Base-by-base conservation (phyloP, 2,113 vertebrate species). In the Bettongia penicillata region DNA sequence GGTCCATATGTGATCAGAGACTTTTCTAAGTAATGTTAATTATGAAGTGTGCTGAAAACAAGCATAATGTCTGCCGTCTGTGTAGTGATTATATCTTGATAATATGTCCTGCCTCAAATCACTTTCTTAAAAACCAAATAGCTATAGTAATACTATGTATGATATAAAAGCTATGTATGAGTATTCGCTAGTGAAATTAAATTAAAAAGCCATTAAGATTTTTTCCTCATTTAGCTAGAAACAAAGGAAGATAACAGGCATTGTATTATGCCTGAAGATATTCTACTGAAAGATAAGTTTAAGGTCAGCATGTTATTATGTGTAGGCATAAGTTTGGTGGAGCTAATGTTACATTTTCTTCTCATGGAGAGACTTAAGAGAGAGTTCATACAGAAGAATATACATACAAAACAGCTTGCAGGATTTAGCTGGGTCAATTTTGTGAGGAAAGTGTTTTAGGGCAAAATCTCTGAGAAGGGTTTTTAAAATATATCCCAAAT, bases 61-160 rank as follows among this genome's bases (percentile, higher is more conserved):
- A 1, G 90, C 52, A 12, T 16, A 57, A 31, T 93, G 37, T 52
- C 47, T 90, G 22, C 25, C n/a, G 91, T 93, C 8, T 53, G 0
- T 90, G 7, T 68, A 94, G 19, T 3, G 47, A 95, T 90, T 52
- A 53, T 8, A 26, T 93, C 16, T 96, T 95, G 94, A n/a, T 26
- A 28, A 48, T 90, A 93, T 89, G 51, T 53, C 84, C 43, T 68
- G 0, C 0, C 92, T 84, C 91, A 94, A 92, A 52, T 55, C 37
- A 96, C 24, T 91, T 91, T 94, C 90, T 95, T 93, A 91, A 95
- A 93, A 50, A 2, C 23, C 91, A 90, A 97, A 77, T 94, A 95
- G 52, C 23, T 93, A 95, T 53, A 47, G 43, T 51, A 95, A 93
- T 0, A 89, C 0, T 3, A 48, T 28, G 10, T 51, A 53, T 16